phyloP scores from a whole-genome alignment of 2,888 invertebrate genomes.

The Metallyticus violacea region DNA sequence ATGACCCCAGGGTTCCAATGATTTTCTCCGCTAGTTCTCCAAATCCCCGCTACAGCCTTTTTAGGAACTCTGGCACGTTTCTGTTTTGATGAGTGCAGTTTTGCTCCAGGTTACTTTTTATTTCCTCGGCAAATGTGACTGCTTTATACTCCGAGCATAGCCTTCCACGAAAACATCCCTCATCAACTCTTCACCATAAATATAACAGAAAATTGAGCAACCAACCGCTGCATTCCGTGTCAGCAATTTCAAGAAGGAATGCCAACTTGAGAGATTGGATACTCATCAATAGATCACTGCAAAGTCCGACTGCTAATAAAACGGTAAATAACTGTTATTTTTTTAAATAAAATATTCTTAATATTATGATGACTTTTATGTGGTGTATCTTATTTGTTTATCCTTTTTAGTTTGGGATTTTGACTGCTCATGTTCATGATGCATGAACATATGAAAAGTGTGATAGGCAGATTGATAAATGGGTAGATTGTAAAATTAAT shows the following conservation, averaged over 20 bases:
- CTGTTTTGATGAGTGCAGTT: too few relatives aligned
- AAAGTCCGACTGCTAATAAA: too few relatives aligned
- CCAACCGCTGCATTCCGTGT: neutral
- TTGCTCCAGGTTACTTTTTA: neutral
- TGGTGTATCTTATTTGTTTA: too few relatives aligned
- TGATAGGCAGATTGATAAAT: too few relatives aligned
- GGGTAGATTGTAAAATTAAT: too few relatives aligned
- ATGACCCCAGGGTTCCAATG: neutral
- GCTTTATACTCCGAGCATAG: neutral
- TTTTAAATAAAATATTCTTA: too few relatives aligned
- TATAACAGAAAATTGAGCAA: neutral
- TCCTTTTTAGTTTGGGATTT: too few relatives aligned
- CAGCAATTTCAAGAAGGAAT: neutral
- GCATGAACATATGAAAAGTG: too few relatives aligned
- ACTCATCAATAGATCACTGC: too few relatives aligned
- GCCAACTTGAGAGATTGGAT: neutral
- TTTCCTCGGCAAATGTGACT: neutral
- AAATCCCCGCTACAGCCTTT: neutral
- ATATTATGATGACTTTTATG: too few relatives aligned
- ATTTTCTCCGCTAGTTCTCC: neutral
- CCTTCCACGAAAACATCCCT: neutral
- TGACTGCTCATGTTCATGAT: too few relatives aligned
- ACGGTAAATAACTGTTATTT: too few relatives aligned
- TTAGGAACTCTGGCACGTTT: neutral
- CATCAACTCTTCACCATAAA: neutral